These are phyloP conservation scores for Scartelaos histophorus DNA, from an alignment of 2,113 vertebrate genomes.

Conservation along the genomic window DNA sequence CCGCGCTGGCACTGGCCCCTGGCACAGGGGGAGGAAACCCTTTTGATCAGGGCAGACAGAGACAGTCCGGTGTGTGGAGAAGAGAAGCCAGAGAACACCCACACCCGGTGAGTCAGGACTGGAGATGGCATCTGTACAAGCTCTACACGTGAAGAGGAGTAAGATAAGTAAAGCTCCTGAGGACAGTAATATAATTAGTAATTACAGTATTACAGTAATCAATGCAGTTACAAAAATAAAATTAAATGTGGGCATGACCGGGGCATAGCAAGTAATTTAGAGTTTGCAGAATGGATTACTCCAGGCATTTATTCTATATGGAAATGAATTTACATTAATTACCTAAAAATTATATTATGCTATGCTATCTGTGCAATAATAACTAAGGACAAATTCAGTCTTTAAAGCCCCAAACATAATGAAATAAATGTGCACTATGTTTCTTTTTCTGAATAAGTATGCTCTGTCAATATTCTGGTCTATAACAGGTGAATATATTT, in stretches of 20 bases:
- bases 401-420: too few relatives aligned
- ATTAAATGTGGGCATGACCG: background rate
- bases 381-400: too few relatives aligned
- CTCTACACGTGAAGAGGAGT: background rate
- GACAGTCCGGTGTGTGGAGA: slow-evolving; percentile 52
- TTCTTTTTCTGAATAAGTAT: background rate
- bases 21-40: slow-evolving; percentile 41
- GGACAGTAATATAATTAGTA: background rate
- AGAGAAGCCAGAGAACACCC: slow-evolving; percentile 52
- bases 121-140: slow-evolving; percentile 1
- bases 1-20: slow-evolving; percentile 53
- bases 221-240: background rate
- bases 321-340: background rate
- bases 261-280: background rate
- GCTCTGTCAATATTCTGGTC: background rate
- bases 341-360: background rate
- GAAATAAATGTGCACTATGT: background rate
- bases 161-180: background rate
- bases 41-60: slow-evolving; percentile 57
- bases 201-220: background rate
- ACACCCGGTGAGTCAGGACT: slow-evolving; percentile 26
- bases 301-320: background rate
- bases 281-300: background rate
- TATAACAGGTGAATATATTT: slow-evolving; percentile 1
- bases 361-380: too few relatives aligned